These are phyloP conservation scores for Gasteruption jaculator DNA, from an alignment of 2,888 invertebrate species.

Conservation along the genomic window DNA sequence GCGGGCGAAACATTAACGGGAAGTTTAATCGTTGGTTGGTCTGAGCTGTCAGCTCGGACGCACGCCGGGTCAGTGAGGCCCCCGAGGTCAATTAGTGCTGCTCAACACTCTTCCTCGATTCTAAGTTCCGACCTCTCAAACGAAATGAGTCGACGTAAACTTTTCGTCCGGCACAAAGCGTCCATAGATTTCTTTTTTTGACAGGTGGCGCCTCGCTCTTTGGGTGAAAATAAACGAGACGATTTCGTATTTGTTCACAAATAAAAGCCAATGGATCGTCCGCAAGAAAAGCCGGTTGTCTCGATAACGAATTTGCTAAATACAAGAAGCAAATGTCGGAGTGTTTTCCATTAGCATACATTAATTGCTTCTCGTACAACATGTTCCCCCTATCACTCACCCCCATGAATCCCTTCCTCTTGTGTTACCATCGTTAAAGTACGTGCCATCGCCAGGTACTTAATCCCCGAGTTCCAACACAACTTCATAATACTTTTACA, in stretches of 20 bases:
- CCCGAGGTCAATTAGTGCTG: constrained; percentile 50
- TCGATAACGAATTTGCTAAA: no score
- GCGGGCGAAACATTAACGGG: constrained; percentile 46
- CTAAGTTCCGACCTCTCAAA: constrained; percentile 32
- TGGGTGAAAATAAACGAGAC: no score
- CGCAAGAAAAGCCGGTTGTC: not conserved
- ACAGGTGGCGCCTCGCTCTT: no score
- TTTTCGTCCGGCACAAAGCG: no score
- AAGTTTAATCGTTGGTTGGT: constrained; percentile 48
- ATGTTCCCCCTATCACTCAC: constrained; percentile 12
- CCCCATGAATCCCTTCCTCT: not conserved
- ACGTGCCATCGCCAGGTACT: constrained; percentile 20
- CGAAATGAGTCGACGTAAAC: constrained; percentile 28
- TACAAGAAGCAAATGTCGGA: constrained; percentile 15
- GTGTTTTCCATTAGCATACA: constrained; percentile 31
- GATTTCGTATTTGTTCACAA: no score
- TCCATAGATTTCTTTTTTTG: no score
- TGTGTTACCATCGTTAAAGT: not conserved
- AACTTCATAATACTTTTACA: constrained; percentile 12
- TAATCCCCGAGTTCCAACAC: constrained; percentile 14
- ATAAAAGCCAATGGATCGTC: not conserved
- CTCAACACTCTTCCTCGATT: constrained; percentile 43
- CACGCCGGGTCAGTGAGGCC: constrained; percentile 48
- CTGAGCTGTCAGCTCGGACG: constrained; percentile 45
- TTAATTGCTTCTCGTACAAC: constrained; percentile 35